phyloP scores from a whole-genome alignment of 2,888 invertebrate species.

The Globia sparganii region DNA sequence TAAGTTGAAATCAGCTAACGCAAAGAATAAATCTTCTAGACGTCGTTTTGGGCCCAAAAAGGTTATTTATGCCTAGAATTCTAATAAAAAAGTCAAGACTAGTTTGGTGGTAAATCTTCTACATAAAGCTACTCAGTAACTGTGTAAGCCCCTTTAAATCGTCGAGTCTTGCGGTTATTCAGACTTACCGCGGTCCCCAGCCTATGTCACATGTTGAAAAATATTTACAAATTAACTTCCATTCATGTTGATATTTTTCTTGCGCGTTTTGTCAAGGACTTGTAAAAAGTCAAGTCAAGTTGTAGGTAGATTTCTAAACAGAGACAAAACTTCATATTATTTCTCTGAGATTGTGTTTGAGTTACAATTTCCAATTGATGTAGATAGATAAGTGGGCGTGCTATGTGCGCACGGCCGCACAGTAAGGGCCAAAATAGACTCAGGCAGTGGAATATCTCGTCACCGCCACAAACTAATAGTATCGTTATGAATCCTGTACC shows the following conservation, averaged over 20 bases:
- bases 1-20: neutral
- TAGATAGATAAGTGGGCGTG: too few species aligned
- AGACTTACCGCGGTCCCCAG: neutral
- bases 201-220: conserved; percentile 22
- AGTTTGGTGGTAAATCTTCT: conserved; percentile 19
- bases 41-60: neutral
- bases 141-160: conserved; percentile 9
- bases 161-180: conserved; percentile 8
- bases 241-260: conserved; percentile 16
- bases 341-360: neutral
- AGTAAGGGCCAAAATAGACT: neutral
- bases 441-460: neutral
- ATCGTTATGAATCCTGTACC: neutral
- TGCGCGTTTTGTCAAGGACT: neutral
- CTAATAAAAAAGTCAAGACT: conserved; percentile 5
- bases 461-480: neutral
- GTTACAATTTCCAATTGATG: neutral
- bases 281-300: neutral
- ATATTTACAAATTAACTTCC: conserved; percentile 26
- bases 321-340: neutral
- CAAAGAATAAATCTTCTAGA: neutral
- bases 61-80: neutral
- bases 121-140: conserved; percentile 18
- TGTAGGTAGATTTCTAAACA: neutral
- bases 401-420: too few species aligned